phyloP scores from a whole-genome alignment of 2,113 vertebrate species.

The Solea senegalensis region DNA sequence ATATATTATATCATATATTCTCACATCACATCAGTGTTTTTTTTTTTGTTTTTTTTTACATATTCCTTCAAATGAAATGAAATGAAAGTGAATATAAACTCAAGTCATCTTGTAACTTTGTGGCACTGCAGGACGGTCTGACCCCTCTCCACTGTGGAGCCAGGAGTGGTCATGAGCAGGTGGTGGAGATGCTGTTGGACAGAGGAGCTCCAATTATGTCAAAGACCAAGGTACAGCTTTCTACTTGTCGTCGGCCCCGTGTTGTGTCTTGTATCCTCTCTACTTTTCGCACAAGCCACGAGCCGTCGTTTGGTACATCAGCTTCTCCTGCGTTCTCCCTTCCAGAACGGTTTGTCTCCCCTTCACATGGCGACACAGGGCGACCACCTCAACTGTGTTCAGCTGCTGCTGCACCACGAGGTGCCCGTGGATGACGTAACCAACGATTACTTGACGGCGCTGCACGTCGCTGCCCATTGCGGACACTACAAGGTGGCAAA shows the following conservation, averaged over 20 bases:
- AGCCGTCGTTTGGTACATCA: neutral
- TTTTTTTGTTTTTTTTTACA: too few relatives aligned
- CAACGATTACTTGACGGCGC: slow-evolving; percentile 96
- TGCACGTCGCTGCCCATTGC: slow-evolving; percentile 97
- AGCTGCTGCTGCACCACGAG: slow-evolving; percentile 95
- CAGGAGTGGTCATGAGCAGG: slow-evolving; percentile 96
- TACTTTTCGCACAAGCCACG: too few relatives aligned
- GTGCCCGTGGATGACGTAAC: slow-evolving; percentile 97
- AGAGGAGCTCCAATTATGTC: slow-evolving; percentile 95
- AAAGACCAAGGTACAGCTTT: slow-evolving; percentile 91
- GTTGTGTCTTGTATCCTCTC: too few relatives aligned
- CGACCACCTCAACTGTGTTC: slow-evolving; percentile 97
- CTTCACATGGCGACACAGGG: slow-evolving; percentile 99
- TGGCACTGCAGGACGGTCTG: slow-evolving; percentile 87
- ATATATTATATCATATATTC: too few relatives aligned
- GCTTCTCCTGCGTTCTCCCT: neutral
- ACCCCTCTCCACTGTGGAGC: slow-evolving; percentile 97
- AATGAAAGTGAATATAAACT: too few relatives aligned
- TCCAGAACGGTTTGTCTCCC: slow-evolving; percentile 90
- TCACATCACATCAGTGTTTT: too few relatives aligned
- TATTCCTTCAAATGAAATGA: too few relatives aligned
- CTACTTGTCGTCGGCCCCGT: neutral
- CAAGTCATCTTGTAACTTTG: too few relatives aligned
- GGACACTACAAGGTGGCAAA: slow-evolving; percentile 99
- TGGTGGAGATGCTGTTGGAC: slow-evolving; percentile 96